Percentiles rank a stretch among this genome's conserved stretches.
Conservation (phyloP, 2,113 vertebrate species). For the Corythoichthys haematopterus region DNA sequence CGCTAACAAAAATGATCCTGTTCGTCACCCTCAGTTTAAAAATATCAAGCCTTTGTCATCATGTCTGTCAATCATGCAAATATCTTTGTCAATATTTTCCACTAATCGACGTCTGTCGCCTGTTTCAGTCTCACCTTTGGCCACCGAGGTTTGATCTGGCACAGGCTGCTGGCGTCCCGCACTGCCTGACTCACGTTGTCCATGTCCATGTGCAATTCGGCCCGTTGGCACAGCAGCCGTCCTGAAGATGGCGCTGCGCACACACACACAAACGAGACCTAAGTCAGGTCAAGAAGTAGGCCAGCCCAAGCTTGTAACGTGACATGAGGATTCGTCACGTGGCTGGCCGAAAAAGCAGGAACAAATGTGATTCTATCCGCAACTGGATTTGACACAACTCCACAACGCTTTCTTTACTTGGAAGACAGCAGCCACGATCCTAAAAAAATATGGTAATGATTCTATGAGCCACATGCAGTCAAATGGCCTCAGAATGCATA, state of each 20-base stretch:
- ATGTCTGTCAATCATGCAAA: background rate
- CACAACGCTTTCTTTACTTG: no score
- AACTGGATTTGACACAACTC: background rate
- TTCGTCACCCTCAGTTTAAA: no score
- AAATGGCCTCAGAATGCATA: background rate
- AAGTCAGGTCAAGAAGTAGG: constrained; percentile 51
- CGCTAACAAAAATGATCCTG: no score
- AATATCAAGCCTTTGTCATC: no score
- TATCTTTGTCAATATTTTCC: background rate
- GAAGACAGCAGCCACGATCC: no score
- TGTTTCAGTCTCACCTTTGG: constrained; percentile 70
- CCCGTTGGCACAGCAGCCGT: constrained; percentile 73
- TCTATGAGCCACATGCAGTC: no score
- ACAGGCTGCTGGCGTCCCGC: constrained; percentile 73
- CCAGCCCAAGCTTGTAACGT: constrained; percentile 20
- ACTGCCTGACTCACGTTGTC: constrained; percentile 80
- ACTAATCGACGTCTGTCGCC: background rate
- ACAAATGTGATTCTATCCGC: background rate
- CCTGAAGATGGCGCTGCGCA: constrained; percentile 76
- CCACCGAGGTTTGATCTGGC: constrained; percentile 75
- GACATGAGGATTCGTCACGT: background rate
- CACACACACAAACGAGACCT: constrained; percentile 10
- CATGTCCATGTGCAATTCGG: constrained; percentile 78
- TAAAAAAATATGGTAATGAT: no score
- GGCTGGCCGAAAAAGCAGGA: background rate